Conservation (phyloP, 2,888 invertebrate species). For the Melanophora roralis region DNA sequence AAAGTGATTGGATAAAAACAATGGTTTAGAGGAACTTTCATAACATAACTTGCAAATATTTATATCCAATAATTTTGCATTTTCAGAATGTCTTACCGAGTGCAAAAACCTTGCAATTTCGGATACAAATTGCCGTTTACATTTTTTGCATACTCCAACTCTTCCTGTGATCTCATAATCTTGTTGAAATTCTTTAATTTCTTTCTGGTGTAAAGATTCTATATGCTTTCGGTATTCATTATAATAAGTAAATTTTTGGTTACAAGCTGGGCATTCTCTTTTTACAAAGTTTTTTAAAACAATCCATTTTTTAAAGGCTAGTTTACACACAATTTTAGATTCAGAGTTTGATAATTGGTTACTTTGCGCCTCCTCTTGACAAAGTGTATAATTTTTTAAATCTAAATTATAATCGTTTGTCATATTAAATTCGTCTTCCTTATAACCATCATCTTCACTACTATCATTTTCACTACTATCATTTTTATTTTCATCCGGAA, state of each 20-base stretch:
- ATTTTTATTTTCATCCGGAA: neutral
- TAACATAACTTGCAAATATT: slow-evolving; percentile 18
- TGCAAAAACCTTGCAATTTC: neutral
- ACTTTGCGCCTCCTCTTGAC: too few relatives aligned
- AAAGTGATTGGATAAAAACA: neutral
- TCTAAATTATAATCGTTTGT: neutral
- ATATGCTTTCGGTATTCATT: slow-evolving; percentile 40
- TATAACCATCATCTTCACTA: neutral
- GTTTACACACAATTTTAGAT: neutral
- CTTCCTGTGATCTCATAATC: neutral
- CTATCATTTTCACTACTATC: neutral
- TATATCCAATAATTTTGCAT: neutral
- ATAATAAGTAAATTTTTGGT: neutral
- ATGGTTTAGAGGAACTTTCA: neutral
- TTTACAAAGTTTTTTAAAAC: neutral
- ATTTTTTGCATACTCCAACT: slow-evolving; percentile 17
- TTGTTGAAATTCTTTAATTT: neutral
- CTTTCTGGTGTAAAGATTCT: slow-evolving; percentile 4
- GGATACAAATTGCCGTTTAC: neutral
- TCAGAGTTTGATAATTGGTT: neutral
- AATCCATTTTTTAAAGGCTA: neutral
- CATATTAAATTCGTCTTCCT: neutral
- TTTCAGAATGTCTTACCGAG: neutral
- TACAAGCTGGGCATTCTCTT: slow-evolving; percentile 51
- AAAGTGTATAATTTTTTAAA: neutral